Evolutionary conservation across 2,113 vertebrate genomes (phyloP).

Genomic region (Gymnarchus niloticus): DNA sequence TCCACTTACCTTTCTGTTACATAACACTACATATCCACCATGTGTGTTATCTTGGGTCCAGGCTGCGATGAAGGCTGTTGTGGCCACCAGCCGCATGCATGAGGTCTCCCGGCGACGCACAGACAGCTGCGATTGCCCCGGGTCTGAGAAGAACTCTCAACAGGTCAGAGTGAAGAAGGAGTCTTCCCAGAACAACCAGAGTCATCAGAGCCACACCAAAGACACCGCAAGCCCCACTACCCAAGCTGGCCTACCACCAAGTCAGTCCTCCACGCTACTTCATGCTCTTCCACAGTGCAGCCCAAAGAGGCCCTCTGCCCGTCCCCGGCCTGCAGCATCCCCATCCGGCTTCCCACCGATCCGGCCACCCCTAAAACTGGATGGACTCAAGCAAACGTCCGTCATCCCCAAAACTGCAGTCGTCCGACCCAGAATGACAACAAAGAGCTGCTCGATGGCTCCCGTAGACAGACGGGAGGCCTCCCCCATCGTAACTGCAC

Average conservation of each 20-base stretch:
- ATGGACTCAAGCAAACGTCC: slow-evolving; percentile 51
- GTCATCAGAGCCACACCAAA: slow-evolving; percentile 26
- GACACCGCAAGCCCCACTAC: slow-evolving; percentile 29
- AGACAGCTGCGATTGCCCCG: slow-evolving; percentile 65
- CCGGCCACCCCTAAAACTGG: slow-evolving; percentile 57
- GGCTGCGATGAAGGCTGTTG: slow-evolving; percentile 81
- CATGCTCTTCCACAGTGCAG: slow-evolving; percentile 37
- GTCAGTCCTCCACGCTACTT: slow-evolving; percentile 24
- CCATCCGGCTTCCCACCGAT: slow-evolving; percentile 27
- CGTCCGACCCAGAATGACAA: slow-evolving; percentile 49
- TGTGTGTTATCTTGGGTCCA: slow-evolving; percentile 37
- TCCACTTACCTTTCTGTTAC: neutral
- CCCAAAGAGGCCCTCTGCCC: slow-evolving; percentile 33
- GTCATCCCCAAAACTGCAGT: slow-evolving; percentile 49
- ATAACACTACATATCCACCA: neutral
- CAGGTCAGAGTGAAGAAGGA: slow-evolving; percentile 61
- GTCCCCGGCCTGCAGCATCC: slow-evolving; percentile 16
- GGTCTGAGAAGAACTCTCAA: slow-evolving; percentile 50
- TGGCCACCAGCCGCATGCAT: slow-evolving; percentile 74
- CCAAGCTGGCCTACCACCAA: slow-evolving; percentile 14
- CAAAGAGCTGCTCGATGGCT: slow-evolving; percentile 55
- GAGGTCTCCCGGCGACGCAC: slow-evolving; percentile 68
- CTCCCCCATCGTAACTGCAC: slow-evolving; percentile 31
- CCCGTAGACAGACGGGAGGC: slow-evolving; percentile 29
- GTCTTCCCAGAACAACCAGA: slow-evolving; percentile 21